Conservation (phyloP, 1,140 invertebrate genomes). For the Zaprionus gabonicus region DNA sequence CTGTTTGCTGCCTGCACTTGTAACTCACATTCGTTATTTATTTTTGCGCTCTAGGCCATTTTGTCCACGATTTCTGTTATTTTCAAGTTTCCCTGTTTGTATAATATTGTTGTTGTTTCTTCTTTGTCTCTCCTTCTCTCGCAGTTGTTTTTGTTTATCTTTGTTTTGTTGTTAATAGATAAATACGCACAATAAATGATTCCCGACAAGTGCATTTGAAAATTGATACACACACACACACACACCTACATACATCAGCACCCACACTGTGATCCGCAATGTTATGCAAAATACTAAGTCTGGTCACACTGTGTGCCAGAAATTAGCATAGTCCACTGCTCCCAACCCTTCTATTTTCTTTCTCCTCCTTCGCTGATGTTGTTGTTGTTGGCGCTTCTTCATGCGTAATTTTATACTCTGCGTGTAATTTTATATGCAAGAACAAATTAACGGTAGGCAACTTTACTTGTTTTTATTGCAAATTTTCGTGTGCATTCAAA, state of each 20-base stretch:
- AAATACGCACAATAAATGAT: constrained; percentile 49
- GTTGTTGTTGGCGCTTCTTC: constrained; percentile 9
- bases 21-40: constrained; percentile 31
- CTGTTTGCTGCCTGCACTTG: neutral
- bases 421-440: constrained; percentile 72
- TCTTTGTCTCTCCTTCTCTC: constrained; percentile 18
- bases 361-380: neutral
- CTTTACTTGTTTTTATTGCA: constrained; percentile 35
- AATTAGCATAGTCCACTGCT: constrained; percentile 10
- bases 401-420: constrained; percentile 66
- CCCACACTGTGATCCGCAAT: neutral
- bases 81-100: constrained; percentile 64
- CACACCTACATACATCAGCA: constrained; percentile 4
- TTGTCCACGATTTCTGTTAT: constrained; percentile 58
- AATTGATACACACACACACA: constrained; percentile 21
- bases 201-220: constrained; percentile 65
- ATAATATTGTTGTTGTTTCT: constrained; percentile 43
- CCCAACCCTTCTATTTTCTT: neutral
- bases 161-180: constrained; percentile 46
- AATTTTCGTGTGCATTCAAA: constrained; percentile 58
- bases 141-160: constrained; percentile 54
- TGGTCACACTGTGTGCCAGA: constrained; percentile 17
- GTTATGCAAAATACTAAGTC: constrained; percentile 3
- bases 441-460: constrained; percentile 55
- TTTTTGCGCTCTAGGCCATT: constrained; percentile 61